Evolutionary conservation across 2,888 invertebrate species (phyloP).

Genomic region (Epinotia demarniana): DNA sequence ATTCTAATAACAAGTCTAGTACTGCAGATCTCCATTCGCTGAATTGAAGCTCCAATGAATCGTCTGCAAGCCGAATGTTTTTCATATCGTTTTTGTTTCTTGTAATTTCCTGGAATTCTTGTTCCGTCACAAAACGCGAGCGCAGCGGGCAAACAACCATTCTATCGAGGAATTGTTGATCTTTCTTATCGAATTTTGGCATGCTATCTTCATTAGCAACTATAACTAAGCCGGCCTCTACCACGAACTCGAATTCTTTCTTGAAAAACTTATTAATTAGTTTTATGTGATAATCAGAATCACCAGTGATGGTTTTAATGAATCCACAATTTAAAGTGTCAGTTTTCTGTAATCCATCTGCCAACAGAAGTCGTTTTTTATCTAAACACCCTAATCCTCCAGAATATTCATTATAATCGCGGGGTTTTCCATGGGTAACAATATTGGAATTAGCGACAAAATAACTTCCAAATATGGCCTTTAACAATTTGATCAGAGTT

Average conservation of each 20-base stretch:
- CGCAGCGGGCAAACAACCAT: conserved; percentile 35
- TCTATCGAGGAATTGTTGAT: conserved; percentile 28
- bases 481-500: neutral
- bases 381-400: neutral
- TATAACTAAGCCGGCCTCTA: conserved; percentile 33
- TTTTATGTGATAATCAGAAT: conserved; percentile 17
- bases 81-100: neutral
- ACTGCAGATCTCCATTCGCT: conserved; percentile 36
- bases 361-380: conserved; percentile 9
- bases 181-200: conserved; percentile 40
- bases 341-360: conserved; percentile 33
- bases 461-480: conserved; percentile 30
- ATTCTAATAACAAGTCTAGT: conserved; percentile 37
- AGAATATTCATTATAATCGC: neutral
- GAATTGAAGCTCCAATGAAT: conserved; percentile 25
- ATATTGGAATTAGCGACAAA: conserved; percentile 27
- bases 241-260: conserved; percentile 7
- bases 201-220: conserved; percentile 10
- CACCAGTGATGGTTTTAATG: conserved; percentile 29
- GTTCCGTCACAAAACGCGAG: conserved; percentile 8
- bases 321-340: conserved; percentile 35
- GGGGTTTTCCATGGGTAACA: neutral
- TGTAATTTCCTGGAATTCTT: neutral
- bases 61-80: conserved; percentile 20
- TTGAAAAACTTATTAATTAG: conserved; percentile 17